Evolutionary conservation across 1,140 invertebrate species (phyloP).

Genomic region (Anastatus disparis): DNA sequence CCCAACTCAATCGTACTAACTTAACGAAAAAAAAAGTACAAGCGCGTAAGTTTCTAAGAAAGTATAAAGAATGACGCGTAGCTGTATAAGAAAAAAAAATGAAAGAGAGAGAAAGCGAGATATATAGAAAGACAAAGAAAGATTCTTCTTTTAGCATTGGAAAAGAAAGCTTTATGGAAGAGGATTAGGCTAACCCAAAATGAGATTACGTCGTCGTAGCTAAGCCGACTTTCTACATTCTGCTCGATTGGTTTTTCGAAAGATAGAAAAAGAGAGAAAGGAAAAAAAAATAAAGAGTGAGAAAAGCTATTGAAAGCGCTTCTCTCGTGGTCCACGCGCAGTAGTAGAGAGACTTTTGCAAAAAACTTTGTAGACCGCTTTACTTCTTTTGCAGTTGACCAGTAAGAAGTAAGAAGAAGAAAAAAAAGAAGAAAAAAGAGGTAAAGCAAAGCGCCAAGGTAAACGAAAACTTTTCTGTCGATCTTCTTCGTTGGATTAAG

Average conservation of each 20-base stretch:
- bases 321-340: background rate
- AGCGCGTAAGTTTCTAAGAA: background rate
- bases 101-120: background rate
- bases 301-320: too few species aligned
- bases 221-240: constrained; percentile 49
- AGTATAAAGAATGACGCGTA: background rate
- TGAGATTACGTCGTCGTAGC: constrained; percentile 48
- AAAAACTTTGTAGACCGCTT: constrained; percentile 32
- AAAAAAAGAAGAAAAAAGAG: background rate
- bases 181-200: constrained; percentile 47
- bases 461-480: constrained; percentile 24
- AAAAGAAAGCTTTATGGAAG: constrained; percentile 45
- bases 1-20: too few species aligned
- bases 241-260: constrained; percentile 47
- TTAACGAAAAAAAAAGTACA: constrained; percentile 10
- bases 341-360: constrained; percentile 27
- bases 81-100: background rate
- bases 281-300: background rate
- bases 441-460: background rate
- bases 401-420: background rate
- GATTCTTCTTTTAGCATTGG: background rate
- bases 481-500: constrained; percentile 19
- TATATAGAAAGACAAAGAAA: constrained; percentile 2
- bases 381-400: background rate
- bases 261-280: constrained; percentile 31